Conservation (phyloP, 2,797 vertebrate genomes). For the Yasuhikotakia modesta region DNA sequence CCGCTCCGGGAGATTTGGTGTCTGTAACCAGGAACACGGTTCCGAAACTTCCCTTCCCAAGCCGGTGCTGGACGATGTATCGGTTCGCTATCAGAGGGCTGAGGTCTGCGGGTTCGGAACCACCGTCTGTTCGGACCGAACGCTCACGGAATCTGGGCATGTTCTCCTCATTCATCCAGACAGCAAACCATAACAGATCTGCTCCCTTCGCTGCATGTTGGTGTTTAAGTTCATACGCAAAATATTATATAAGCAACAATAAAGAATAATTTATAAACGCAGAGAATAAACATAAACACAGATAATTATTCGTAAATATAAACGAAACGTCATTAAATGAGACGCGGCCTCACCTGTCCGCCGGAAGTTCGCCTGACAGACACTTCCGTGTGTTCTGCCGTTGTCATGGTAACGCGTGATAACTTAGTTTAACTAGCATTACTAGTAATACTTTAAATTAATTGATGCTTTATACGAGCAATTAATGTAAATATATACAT, state of each 20-base stretch:
- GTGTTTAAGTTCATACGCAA: too few species aligned
- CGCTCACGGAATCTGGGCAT: constrained; percentile 54
- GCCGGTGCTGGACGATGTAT: constrained; percentile 73
- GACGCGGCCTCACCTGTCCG: background rate
- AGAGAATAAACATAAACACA: too few species aligned
- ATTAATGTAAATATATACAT: too few species aligned
- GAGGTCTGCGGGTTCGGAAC: constrained; percentile 26
- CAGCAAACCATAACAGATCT: background rate
- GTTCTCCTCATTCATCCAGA: constrained; percentile 22
- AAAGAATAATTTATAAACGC: too few species aligned
- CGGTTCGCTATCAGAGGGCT: constrained; percentile 73
- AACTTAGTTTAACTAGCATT: too few species aligned
- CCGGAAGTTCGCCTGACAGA: background rate
- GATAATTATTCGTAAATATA: too few species aligned
- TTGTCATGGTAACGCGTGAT: constrained; percentile 13
- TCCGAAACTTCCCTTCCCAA: constrained; percentile 83
- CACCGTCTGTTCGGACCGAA: background rate
- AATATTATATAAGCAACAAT: too few species aligned
- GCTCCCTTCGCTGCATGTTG: background rate
- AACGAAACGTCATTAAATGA: background rate
- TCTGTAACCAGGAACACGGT: constrained; percentile 81
- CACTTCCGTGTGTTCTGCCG: constrained; percentile 30
- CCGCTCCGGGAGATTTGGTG: constrained; percentile 75
- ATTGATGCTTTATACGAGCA: too few species aligned
- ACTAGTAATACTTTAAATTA: too few species aligned